Evolutionary conservation across 2,888 invertebrate genomes (phyloP), one percentile per base, ranked within the genome.

Genomic region (Hetaerina titia): DNA sequence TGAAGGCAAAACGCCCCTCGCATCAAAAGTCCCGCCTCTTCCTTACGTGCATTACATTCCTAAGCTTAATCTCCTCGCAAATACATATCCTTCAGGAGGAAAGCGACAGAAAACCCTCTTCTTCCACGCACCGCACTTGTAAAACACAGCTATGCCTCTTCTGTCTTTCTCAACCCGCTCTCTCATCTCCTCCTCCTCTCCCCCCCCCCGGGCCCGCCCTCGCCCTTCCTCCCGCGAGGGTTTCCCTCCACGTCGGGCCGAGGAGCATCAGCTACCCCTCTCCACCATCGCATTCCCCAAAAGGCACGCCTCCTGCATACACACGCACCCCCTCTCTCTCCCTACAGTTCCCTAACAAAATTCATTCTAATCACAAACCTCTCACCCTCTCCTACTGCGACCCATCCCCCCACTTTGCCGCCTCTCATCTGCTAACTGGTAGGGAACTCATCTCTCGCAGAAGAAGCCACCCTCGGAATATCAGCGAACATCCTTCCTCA

Each of bases 291-390:
- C 31, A 17, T 92, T 64, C n/a, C 45, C 92, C 90, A 63, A 63
- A 90, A 90, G 31, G 90, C 31, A 63, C 56, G 45, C 17, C 89
- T 60, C 60, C 17, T 56, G 31, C 45, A 60, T 89, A 45, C 58
- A 15, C 89, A 9, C 89, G 45, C 57, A 22, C 56, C 57, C n/a
- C 56, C 89, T 89, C 22, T 89, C n/a, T 22, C n/a, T n/a, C 58
- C 69, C 92, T 4, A 64, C 25, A 56, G 69, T 25, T 63, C 90
- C 90, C 63, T 90, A 9, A 64, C n/a, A 63, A 90, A 63, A 90
- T 92, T 64, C 92, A 92, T 92, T 92, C 92, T 92, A 92, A 92
- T 92, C 92, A 92, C 69, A 45, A 64, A 45, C 92, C 17, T 31
- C 69, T 45, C 88, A 17, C 89, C 7, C 58, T 89, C 89, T 31